phyloP scores from a whole-genome alignment of 1,140 invertebrate genomes.

The Lucilia cuprina region DNA sequence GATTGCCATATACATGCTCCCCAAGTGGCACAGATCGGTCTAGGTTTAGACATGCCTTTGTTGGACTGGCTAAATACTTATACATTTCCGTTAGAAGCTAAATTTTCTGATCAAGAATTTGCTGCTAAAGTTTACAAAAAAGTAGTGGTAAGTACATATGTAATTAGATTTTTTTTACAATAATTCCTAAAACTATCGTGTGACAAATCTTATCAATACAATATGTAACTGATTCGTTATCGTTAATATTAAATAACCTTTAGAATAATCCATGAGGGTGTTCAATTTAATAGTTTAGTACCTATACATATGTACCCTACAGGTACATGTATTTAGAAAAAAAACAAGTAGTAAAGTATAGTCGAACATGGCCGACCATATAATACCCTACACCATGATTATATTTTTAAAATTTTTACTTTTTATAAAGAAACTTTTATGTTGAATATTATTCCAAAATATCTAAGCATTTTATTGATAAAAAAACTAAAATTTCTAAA shows the following conservation, averaged over 20 bases:
- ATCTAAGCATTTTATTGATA: no score
- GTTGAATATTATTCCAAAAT: no score
- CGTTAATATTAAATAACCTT: no score
- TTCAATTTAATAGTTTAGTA: no score
- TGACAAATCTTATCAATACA: neutral
- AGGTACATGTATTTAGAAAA: no score
- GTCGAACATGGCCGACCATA: no score
- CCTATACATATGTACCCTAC: no score
- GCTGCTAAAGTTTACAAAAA: conserved; percentile 75
- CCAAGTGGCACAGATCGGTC: conserved; percentile 83
- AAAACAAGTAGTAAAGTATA: no score
- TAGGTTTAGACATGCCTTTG: conserved; percentile 80
- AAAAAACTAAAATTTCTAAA: no score
- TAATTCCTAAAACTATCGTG: neutral
- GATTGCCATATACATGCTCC: conserved; percentile 91
- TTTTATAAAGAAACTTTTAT: no score
- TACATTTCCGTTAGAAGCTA: conserved; percentile 83
- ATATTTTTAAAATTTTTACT: no score
- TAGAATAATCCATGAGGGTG: neutral
- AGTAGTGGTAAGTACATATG: conserved; percentile 79
- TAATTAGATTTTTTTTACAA: neutral
- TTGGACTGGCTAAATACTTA: conserved; percentile 87
- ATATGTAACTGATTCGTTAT: neutral
- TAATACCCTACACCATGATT: no score
- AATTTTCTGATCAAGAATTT: conserved; percentile 75